Evolutionary conservation across 2,888 invertebrate species (phyloP), one percentile per base, ranked within the genome.

Genomic region (Lordiphosa fenestrarum): DNA sequence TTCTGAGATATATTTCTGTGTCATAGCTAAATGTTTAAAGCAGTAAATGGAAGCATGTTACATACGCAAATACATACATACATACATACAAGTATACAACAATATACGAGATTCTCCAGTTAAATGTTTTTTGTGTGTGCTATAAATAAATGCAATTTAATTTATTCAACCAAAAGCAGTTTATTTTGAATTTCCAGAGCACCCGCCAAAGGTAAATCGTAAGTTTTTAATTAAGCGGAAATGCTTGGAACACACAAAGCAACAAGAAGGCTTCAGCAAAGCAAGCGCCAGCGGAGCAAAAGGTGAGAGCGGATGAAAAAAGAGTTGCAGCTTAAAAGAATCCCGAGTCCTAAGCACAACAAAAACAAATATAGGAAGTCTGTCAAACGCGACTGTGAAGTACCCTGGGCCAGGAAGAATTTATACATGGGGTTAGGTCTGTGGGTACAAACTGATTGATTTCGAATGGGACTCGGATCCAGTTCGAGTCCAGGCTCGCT

Each of bases 141-240:
- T 72, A 68, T 68, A 68, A 82, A 82, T 69, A 71, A 76, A 78
- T 57, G 38, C 44, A 75, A 62, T 57, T 60, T 65, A 62, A 78
- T 68, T 78, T 72, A 74, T 61, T 70, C 48, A 39, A 44, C 36
- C 55, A 50, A 30, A 37, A 46, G 40, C 10, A 38, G 15, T n/a
- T 42, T 33, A 15, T 38, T 10, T 19, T 36, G 13, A 9, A 13
- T 36, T 6, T 6, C 19, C 25, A 13, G 9, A 37, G 23, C 40
- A 23, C n/a, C 39, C 30, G 23, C 35, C 12, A 60, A 42, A 3
- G 46, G 33, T 39, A 55, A 49, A 46, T 41, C 12, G 25, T 12
- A 46, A 13, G 36, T 35, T 54, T 54, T 66, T 66, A 66, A 60
- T 66, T 66, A 60, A 51, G 47, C 53, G 57, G 65, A 66, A 60